Percentiles rank a stretch among this genome's conserved stretches.
phyloP scores from a whole-genome alignment of 2,888 invertebrate species.

The Drosophila algonquin region DNA sequence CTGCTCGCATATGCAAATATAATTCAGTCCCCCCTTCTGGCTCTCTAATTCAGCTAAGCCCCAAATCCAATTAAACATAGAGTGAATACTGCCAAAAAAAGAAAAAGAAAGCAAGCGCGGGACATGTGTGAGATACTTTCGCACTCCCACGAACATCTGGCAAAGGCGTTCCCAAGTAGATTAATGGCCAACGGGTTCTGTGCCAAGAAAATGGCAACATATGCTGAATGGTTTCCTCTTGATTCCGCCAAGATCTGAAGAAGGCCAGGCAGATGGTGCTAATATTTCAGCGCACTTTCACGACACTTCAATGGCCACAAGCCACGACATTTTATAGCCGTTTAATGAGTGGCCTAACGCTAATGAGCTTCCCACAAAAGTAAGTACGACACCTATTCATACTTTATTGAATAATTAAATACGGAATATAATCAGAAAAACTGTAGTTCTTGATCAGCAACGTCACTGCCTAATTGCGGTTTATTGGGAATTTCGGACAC shows the following conservation, averaged over 20 bases:
- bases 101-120: not conserved
- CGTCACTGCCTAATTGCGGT: too few species aligned
- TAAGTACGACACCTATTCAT: too few species aligned
- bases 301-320: conserved; percentile 8
- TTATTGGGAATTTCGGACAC: too few species aligned
- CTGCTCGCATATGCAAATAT: conserved; percentile 26
- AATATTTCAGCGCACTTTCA: conserved; percentile 15
- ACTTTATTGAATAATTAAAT: too few species aligned
- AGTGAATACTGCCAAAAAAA: conserved; percentile 29
- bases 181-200: conserved; percentile 52
- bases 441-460: too few species aligned
- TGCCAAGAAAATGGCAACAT: conserved; percentile 40
- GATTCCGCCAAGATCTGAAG: conserved; percentile 16
- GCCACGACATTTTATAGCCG: not conserved
- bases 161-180: conserved; percentile 48
- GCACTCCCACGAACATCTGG: conserved; percentile 44
- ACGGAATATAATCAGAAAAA: too few species aligned
- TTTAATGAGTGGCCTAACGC: conserved; percentile 9
- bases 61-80: conserved; percentile 74
- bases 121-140: conserved; percentile 71
- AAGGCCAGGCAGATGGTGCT: conserved; percentile 4
- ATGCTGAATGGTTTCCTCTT: conserved; percentile 38
- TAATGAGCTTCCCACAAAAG: not conserved
- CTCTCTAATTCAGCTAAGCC: conserved; percentile 42
- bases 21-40: conserved; percentile 3